phyloP scores from a whole-genome alignment of 2,888 invertebrate genomes.

The Lycocerus yunnanus region DNA sequence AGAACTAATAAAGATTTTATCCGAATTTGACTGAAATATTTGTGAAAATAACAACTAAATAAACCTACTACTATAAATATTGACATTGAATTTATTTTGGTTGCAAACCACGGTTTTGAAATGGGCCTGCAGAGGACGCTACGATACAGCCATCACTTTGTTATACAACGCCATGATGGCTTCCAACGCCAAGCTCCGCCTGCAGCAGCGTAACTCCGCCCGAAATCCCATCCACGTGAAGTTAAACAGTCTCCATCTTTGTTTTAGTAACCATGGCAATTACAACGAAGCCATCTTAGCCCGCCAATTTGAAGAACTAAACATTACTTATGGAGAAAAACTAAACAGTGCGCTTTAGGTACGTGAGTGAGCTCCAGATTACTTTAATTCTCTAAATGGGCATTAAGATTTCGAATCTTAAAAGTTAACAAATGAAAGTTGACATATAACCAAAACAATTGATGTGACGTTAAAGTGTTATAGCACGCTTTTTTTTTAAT shows the following conservation, averaged over 20 bases:
- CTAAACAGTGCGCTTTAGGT: not conserved
- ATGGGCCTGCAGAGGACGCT: slow-evolving; percentile 31
- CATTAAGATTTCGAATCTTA: not conserved
- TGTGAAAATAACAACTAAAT: not conserved
- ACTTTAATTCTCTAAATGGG: not conserved
- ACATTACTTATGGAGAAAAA: slow-evolving; percentile 6
- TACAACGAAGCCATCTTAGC: slow-evolving; percentile 43
- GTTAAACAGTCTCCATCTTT: slow-evolving; percentile 39
- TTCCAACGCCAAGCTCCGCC: slow-evolving; percentile 33
- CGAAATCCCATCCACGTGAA: slow-evolving; percentile 39
- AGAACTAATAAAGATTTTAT: not conserved
- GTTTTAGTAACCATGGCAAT: slow-evolving; percentile 47
- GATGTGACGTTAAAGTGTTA: not conserved
- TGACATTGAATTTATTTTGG: slow-evolving; percentile 19
- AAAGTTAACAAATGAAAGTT: not conserved
- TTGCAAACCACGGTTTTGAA: slow-evolving; percentile 29
- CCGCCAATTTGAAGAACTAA: slow-evolving; percentile 30
- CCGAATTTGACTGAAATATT: no score
- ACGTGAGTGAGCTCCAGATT: not conserved
- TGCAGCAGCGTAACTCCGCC: slow-evolving; percentile 39
- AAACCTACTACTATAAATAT: not conserved
- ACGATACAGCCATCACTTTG: slow-evolving; percentile 25
- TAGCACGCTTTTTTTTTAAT: not conserved
- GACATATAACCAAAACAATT: not conserved
- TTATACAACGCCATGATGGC: slow-evolving; percentile 39